Evolutionary conservation across 1,140 invertebrate genomes (phyloP).

Genomic region (Diachasma alloeum): DNA sequence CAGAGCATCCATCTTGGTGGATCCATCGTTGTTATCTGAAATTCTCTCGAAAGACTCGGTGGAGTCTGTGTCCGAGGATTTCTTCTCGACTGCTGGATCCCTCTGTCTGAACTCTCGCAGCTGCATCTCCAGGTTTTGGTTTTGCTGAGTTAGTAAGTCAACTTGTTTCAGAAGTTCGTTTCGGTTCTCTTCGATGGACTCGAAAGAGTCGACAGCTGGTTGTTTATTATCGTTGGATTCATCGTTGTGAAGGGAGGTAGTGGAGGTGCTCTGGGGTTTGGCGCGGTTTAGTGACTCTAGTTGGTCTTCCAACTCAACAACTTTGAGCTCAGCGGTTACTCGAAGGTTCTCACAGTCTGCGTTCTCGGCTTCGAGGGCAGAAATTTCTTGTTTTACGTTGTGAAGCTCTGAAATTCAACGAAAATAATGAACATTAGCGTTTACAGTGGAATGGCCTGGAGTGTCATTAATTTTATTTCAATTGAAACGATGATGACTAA

Average conservation of each 20-base stretch:
- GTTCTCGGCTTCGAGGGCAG: constrained; percentile 69
- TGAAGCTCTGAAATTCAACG: constrained; percentile 67
- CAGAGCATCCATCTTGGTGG: neutral
- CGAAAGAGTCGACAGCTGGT: constrained; percentile 58
- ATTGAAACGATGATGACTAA: too few species aligned
- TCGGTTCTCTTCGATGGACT: constrained; percentile 63
- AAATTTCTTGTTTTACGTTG: constrained; percentile 66
- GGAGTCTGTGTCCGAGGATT: constrained; percentile 60
- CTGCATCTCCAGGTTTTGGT: constrained; percentile 73
- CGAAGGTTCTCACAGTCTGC: constrained; percentile 70
- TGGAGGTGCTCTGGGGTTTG: constrained; percentile 29
- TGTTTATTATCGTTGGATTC: constrained; percentile 65
- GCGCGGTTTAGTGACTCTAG: constrained; percentile 62
- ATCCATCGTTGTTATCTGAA: constrained; percentile 64
- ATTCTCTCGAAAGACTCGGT: constrained; percentile 62
- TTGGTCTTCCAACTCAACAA: constrained; percentile 76
- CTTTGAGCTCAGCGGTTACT: constrained; percentile 76
- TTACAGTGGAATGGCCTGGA: too few species aligned
- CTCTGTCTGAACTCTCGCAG: constrained; percentile 62
- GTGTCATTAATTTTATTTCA: too few species aligned
- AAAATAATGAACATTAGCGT: neutral
- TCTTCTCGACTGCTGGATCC: constrained; percentile 70
- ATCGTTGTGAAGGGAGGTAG: constrained; percentile 59
- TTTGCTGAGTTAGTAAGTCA: constrained; percentile 66
- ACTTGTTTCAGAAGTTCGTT: constrained; percentile 73